These are phyloP conservation scores for Gymnothorax reevesii DNA, from an alignment of 2,797 vertebrate genomes.

Conservation along the genomic window DNA sequence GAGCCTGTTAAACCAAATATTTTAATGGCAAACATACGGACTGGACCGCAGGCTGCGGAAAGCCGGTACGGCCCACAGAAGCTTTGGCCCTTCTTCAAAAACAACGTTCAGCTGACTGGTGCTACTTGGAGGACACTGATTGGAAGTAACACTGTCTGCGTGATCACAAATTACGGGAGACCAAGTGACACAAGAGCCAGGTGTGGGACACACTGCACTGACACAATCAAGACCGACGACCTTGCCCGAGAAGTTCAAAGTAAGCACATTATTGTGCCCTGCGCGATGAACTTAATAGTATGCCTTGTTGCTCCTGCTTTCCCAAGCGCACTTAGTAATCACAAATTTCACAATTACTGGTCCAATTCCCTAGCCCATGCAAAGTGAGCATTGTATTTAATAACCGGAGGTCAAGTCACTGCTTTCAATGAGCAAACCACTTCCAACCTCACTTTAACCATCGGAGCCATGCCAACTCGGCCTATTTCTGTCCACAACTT, in stretches of 20 bases:
- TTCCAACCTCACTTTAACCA: slow-evolving; percentile 22
- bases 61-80: background rate
- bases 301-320: background rate
- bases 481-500: slow-evolving; percentile 11
- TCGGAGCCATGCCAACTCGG: background rate
- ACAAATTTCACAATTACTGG: background rate
- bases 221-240: background rate
- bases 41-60: background rate
- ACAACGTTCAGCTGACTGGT: slow-evolving; percentile 14
- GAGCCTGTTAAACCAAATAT: slow-evolving; percentile 3
- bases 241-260: background rate
- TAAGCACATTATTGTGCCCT: slow-evolving; percentile 1
- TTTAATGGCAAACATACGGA: slow-evolving; percentile 5
- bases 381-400: background rate
- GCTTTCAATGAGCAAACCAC: background rate
- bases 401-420: background rate
- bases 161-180: background rate
- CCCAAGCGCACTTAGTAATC: background rate
- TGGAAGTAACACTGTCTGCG: background rate
- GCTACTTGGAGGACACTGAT: slow-evolving; percentile 2
- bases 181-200: background rate
- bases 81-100: slow-evolving; percentile 10
- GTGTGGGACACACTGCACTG: background rate
- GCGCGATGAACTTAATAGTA: background rate
- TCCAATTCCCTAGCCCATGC: background rate